Conservation (phyloP, 2,888 invertebrate genomes). For the Venustoraphidia nigricollis region DNA sequence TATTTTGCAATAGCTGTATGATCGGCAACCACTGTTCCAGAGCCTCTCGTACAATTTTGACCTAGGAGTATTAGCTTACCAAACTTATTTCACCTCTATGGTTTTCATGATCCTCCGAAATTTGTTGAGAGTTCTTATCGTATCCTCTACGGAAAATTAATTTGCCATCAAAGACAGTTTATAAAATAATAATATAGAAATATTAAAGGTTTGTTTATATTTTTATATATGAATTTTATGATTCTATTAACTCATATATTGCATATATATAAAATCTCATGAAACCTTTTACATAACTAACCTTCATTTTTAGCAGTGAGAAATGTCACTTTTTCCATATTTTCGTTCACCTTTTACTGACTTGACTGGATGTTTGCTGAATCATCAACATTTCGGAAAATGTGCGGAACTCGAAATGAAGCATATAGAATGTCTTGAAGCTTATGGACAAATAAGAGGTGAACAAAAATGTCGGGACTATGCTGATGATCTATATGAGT, state of each 20-base stretch:
- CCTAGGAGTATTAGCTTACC: too few relatives aligned
- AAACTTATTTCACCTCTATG: too few relatives aligned
- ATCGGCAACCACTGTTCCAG: too few relatives aligned
- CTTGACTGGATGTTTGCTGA: conserved; percentile 44
- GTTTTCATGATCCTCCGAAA: too few relatives aligned
- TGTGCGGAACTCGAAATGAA: conserved; percentile 55
- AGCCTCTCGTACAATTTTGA: too few relatives aligned
- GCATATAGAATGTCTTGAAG: conserved; percentile 64
- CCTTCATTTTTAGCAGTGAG: neutral
- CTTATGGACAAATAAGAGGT: conserved; percentile 57
- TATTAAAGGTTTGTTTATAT: neutral
- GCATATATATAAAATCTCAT: too few relatives aligned
- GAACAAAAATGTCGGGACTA: conserved; percentile 42
- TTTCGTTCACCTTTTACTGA: conserved; percentile 57
- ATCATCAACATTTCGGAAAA: conserved; percentile 44
- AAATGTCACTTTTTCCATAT: conserved; percentile 48
- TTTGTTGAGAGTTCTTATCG: too few relatives aligned
- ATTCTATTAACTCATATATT: too few relatives aligned
- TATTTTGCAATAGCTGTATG: too few relatives aligned
- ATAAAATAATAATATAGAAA: neutral
- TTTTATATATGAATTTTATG: too few relatives aligned
- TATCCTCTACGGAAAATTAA: too few relatives aligned
- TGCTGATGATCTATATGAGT: conserved; percentile 57
- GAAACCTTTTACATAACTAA: neutral
- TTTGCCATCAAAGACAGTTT: too few relatives aligned